Evolutionary conservation across 2,113 vertebrate species (phyloP), one percentile per base, ranked within the genome.

Genomic region (Nycticorax nycticorax): DNA sequence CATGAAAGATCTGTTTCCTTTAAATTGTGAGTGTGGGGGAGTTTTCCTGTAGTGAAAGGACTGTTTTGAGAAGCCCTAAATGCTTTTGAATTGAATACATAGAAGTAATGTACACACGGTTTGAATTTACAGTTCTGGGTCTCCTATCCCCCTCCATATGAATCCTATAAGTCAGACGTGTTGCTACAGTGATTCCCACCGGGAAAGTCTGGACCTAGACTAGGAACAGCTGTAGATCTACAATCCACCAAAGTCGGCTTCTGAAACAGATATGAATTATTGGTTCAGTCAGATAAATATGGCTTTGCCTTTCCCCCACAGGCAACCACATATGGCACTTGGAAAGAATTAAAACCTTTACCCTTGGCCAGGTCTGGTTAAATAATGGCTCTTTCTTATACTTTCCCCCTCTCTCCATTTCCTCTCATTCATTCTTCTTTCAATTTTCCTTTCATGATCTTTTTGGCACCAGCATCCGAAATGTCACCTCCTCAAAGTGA

Each of bases 251-350:
- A 97, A 96, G 97, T 94, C 97, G 64, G 97, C 97, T 98, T 96
- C 98, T 98, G 98, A 97, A 97, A 97, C 96, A 96, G 97, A 97
- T 97, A 97, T 97, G 97, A 98, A 95, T 97, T 98, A 98, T 97
- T 97, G 95, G 94, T 97, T 97, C 98, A 97, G 97, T 97, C 98
- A 96, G 95, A 97, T 96, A 97, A 97, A 96, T 96, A 91, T 92
- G 96, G 92, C 83, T 93, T 92, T 55, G 71, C 95, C 89, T 95
- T 96, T 97, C 88, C 95, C 92, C 96, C 89, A 88, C 94, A 97
- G 96, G 94, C 96, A 96, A 95, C 96, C 91, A 94, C 97, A 97
- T 88, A 96, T 95, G 95, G 97, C 96, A 96, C 94, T 97, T 97
- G 96, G 97, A 97, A 97, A 98, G 96, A 97, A 97, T 94, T 96